These are phyloP conservation scores for Neostethus bicornis DNA, from an alignment of 2,797 vertebrate genomes.

Conservation along the genomic window DNA sequence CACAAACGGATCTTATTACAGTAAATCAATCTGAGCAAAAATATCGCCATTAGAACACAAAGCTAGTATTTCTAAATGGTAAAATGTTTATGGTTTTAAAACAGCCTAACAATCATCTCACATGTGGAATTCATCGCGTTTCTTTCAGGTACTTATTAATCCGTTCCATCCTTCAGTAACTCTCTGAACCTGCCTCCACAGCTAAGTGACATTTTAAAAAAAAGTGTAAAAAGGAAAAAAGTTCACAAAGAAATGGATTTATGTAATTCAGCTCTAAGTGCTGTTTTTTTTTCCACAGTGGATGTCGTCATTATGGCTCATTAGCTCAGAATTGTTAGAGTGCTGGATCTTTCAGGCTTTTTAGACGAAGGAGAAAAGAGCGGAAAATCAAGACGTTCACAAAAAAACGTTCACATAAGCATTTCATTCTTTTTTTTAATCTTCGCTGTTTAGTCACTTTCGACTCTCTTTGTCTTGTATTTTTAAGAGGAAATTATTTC, in stretches of 20 bases:
- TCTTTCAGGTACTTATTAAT: neutral
- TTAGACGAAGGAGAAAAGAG: constrained; percentile 2
- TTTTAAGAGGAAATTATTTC: too few species aligned
- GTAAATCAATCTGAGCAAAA: too few species aligned
- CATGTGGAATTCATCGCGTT: constrained; percentile 5
- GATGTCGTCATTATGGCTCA: constrained; percentile 46
- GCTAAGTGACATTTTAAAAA: constrained; percentile 49
- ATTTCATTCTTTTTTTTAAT: too few species aligned
- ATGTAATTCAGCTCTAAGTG: constrained; percentile 40
- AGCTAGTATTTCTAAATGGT: too few species aligned
- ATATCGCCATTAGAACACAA: too few species aligned
- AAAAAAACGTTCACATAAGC: too few species aligned
- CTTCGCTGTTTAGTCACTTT: too few species aligned
- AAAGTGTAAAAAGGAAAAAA: constrained; percentile 24
- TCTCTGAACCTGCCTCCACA: constrained; percentile 19
- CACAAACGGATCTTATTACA: too few species aligned
- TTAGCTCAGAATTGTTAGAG: constrained; percentile 40
- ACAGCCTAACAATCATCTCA: neutral
- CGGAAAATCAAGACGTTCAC: too few species aligned
- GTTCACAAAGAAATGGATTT: constrained; percentile 34
- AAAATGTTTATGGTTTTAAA: constrained; percentile 4
- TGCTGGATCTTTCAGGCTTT: constrained; percentile 25
- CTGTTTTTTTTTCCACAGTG: constrained; percentile 38
- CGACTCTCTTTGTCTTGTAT: too few species aligned
- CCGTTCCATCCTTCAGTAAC: constrained; percentile 20